phyloP scores from a whole-genome alignment of 2,113 vertebrate species.

The Fukomys damarensis region DNA sequence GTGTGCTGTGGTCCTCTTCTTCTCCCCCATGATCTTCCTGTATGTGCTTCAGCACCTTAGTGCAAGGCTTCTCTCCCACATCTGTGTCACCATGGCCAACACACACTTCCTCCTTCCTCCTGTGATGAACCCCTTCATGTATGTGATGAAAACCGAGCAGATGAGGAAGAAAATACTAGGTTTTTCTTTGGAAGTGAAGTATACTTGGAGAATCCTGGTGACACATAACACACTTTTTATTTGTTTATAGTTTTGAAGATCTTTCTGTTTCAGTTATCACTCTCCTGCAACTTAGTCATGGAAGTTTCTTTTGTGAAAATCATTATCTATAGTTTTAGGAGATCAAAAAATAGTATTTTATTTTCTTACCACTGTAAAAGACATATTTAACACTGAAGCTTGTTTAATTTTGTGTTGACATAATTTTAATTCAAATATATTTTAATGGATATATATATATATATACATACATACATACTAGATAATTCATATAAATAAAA shows the following conservation, averaged over 20 bases:
- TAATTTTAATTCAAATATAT: background rate
- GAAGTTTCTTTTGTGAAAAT: background rate
- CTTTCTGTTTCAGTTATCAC: background rate
- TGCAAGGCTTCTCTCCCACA: background rate
- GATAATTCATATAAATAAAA: too few species aligned
- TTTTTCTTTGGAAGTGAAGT: background rate
- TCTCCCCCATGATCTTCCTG: constrained; percentile 68
- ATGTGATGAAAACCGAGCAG: background rate
- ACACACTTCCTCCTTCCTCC: background rate
- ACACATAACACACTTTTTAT: background rate
- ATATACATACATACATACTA: too few species aligned
- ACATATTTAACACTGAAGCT: background rate
- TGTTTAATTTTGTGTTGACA: background rate
- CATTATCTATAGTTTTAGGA: background rate
- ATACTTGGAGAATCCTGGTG: background rate
- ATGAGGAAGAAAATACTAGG: background rate
- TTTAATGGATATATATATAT: too few species aligned
- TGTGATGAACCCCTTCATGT: background rate
- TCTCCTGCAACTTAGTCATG: background rate
- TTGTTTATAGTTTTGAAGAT: background rate
- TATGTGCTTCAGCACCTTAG: constrained; percentile 56
- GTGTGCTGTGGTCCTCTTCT: constrained; percentile 67
- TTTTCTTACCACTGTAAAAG: background rate
- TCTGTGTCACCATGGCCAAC: constrained; percentile 70
- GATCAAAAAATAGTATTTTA: background rate